These are phyloP conservation scores for Trichacis sp. DNA, from an alignment of 2,888 invertebrate genomes.

Conservation along the genomic window DNA sequence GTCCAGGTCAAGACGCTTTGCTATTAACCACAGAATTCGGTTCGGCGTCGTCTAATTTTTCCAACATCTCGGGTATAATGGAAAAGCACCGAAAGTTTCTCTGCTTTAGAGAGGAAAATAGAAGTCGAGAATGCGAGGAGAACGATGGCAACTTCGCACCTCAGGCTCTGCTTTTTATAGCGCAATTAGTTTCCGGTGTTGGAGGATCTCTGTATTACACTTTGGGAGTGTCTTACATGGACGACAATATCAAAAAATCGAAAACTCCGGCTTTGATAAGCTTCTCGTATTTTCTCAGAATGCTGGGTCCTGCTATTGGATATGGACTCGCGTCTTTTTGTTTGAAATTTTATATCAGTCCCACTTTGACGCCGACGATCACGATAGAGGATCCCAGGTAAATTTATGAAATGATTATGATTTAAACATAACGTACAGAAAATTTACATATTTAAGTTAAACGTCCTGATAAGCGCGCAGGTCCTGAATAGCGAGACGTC, in stretches of 20 bases:
- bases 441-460: too few species aligned
- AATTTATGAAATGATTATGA: too few species aligned
- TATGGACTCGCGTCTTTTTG: constrained; percentile 77
- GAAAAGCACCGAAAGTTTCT: constrained; percentile 73
- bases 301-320: constrained; percentile 79
- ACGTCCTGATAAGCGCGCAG: too few species aligned
- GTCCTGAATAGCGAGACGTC: too few species aligned
- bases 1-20: constrained; percentile 77
- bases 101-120: constrained; percentile 68
- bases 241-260: constrained; percentile 81
- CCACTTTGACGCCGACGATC: constrained; percentile 76
- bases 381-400: constrained; percentile 75
- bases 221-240: constrained; percentile 80
- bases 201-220: constrained; percentile 79
- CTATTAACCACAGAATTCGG: constrained; percentile 75
- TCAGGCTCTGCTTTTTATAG: constrained; percentile 75
- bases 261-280: constrained; percentile 80
- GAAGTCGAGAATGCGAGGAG: constrained; percentile 68
- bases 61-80: constrained; percentile 68
- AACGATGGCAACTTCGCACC: constrained; percentile 74
- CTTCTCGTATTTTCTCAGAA: constrained; percentile 77
- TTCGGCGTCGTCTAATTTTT: constrained; percentile 60
- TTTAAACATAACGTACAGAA: too few species aligned
- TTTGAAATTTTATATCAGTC: constrained; percentile 76
- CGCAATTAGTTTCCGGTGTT: constrained; percentile 79